Evolutionary conservation across 2,113 vertebrate species (phyloP), one percentile per base, ranked within the genome.

Genomic region (Oreochromis tanganicae): DNA sequence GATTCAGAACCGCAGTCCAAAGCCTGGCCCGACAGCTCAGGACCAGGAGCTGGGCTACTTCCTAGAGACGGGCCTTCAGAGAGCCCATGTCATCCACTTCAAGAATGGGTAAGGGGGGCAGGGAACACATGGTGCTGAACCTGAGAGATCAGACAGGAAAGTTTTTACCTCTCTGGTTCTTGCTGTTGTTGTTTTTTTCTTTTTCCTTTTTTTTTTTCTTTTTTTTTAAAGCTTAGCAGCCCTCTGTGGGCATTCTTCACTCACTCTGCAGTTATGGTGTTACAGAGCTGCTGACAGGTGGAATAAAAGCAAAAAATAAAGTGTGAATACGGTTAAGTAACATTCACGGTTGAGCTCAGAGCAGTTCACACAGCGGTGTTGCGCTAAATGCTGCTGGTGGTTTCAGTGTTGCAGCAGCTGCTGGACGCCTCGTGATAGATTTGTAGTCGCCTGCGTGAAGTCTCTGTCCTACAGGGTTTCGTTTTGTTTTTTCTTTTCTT

Each of bases 1-100:
- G 85, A 97, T 99, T 87, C 98, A 99, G 93, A 99, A 99, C 96
- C 97, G 98, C 95, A 99, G 98, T 91, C 98, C 98, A 55, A 99
- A 99, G 93, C 98, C 98, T 3, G 98, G 98, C 48, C 97, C 98
- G 4, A 94, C 97, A 79, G 94, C 97, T 68, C 98, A 98, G 83
- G 99, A 99, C 85, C 98, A 99, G 95, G 99, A 99, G 90, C 97
- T 99, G 94, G 98, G 98, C 57, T 99, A 98, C 97, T 99, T 99
- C 95, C 95, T 99, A 93, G 99, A 99, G 96, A 99, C 98, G 4
- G 99, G 98, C 92, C 97, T 99, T 84, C 99, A 99, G 94, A 97
- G 98, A 94, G 99, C 99, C 24, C 99, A 99, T 87, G 98, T 99
- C 92, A 97, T 99, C 68, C 98, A 99, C 96, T 99, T 99, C 96